Percentiles rank a stretch among this genome's conserved stretches.
Conservation (phyloP, 2,113 vertebrate species). For the Lampris incognitus region DNA sequence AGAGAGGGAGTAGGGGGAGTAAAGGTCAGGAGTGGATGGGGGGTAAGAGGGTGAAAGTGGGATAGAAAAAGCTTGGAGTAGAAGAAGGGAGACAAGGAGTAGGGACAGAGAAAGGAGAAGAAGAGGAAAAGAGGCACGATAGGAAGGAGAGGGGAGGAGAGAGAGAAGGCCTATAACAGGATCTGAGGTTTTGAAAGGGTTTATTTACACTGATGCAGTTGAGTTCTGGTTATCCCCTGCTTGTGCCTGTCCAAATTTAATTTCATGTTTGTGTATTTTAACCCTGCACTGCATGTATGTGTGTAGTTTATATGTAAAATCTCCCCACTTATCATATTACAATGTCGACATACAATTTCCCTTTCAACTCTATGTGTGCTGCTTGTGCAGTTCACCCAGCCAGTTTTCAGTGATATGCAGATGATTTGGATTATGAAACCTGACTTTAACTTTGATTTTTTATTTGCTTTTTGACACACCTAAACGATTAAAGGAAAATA, state of each 20-base stretch:
- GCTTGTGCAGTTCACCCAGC: conserved; percentile 5
- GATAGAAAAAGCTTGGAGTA: neutral
- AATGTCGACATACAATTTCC: too few relatives aligned
- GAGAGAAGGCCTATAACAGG: conserved; percentile 37
- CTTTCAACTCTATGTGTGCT: neutral
- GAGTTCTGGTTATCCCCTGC: conserved; percentile 34
- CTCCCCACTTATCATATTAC: neutral
- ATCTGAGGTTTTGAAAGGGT: conserved; percentile 58
- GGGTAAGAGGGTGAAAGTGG: conserved; percentile 20
- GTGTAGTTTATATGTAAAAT: neutral
- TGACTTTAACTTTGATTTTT: neutral
- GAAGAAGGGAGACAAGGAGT: conserved; percentile 30
- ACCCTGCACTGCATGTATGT: neutral
- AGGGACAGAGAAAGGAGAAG: conserved; percentile 35
- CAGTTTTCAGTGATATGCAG: conserved; percentile 1
- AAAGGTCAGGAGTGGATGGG: conserved; percentile 11
- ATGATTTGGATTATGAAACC: neutral
- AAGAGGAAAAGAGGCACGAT: conserved; percentile 7
- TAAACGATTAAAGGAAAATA: too few relatives aligned
- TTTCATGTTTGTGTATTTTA: conserved; percentile 22
- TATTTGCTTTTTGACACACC: too few relatives aligned
- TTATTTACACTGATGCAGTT: conserved; percentile 44
- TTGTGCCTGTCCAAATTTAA: conserved; percentile 39
- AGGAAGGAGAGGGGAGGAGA: conserved; percentile 40
- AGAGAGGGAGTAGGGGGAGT: neutral